A percentile compares a stretch with the other conserved stretches of the same genome.
Evolutionary conservation across 2,888 invertebrate species (phyloP).

Genomic region (Caenorhabditis virilis): DNA sequence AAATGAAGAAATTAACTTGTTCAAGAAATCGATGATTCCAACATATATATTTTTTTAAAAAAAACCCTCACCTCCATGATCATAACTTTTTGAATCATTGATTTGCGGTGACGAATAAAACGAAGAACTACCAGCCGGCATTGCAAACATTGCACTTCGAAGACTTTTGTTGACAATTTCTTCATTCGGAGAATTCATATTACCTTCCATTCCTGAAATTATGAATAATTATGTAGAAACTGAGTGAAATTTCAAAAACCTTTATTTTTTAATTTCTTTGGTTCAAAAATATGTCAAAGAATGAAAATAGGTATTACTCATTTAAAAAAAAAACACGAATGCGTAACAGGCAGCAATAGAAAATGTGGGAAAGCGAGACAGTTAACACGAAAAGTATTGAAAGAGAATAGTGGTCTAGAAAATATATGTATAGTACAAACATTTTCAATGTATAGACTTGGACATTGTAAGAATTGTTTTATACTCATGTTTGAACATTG

Average conservation of each 20-base stretch:
- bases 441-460: too few species aligned
- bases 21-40: neutral
- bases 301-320: neutral
- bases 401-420: too few species aligned
- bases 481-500: too few species aligned
- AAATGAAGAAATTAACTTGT: too few species aligned
- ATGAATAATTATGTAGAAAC: too few species aligned
- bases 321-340: neutral
- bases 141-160: conserved; percentile 27
- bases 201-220: neutral
- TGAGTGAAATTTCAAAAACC: neutral
- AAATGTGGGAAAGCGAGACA: too few species aligned
- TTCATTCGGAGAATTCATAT: conserved; percentile 39
- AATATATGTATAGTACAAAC: too few species aligned
- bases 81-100: neutral
- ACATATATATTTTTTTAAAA: neutral
- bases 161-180: conserved; percentile 34
- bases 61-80: conserved; percentile 5
- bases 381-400: too few species aligned
- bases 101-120: conserved; percentile 32
- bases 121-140: conserved; percentile 10
- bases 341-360: too few species aligned
- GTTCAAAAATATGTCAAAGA: neutral
- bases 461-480: too few species aligned
- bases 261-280: neutral